Evolutionary conservation across 2,113 vertebrate genomes (phyloP), one percentile per base, ranked within the genome.

Genomic region (Podilymbus podiceps): DNA sequence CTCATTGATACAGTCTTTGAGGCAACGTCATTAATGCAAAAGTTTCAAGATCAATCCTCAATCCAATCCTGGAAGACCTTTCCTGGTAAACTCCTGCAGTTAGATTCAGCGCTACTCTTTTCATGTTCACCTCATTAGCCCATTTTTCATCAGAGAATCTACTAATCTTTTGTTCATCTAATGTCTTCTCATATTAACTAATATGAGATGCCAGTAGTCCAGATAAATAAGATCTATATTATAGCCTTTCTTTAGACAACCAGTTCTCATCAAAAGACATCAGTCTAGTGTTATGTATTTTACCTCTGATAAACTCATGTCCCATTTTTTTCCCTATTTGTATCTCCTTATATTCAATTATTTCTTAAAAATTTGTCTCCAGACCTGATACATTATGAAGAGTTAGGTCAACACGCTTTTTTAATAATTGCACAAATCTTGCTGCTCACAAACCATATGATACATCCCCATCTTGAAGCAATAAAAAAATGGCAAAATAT

Each of bases 401-500:
- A 69, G 20, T 78, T 59, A 81, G 27, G 21, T n/a, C 89, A 91
- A 49, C 38, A 81, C 30, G 11, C 25, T 3, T 95, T 95, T 92
- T 87, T 73, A 94, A 52, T 94, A 87, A 90, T 9, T 18, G 16
- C 55, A 67, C 23, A 84, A 89, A 93, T 1, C 27, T 84, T 78
- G 25, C 55, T 84, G 25, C 80, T 93, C 56, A 47, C 12, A 78
- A 87, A 78, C 23, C 30, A 9, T 75, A 64, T 46, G 64, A 91
- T 66, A 68, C 20, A 71, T 67, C 3, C 53, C 15, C 86, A 94
- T 95, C 93, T 95, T 95, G 93, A 97, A 96, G 40, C 56, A 97
- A 97, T 96, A 86, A 89, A 84, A 86, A 92, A 67, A 80, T 33
- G 80, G 60, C 87, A 96, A 96, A 96, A 88, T 73, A 88, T 16